Base-by-base conservation (phyloP, 2,113 vertebrate species). In the Neoarius graeffei region DNA sequence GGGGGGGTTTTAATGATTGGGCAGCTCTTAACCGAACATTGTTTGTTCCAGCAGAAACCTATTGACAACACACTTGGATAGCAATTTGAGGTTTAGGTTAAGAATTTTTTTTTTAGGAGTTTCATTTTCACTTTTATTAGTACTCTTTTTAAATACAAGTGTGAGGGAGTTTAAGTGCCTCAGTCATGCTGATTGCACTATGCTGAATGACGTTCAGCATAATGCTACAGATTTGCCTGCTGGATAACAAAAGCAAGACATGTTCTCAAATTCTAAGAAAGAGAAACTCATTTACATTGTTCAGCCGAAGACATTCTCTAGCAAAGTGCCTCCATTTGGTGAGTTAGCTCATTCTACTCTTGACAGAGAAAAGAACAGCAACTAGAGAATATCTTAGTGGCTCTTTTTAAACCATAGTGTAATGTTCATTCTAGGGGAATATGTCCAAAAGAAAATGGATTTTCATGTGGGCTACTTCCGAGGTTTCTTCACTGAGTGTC, bases 201-300 rank as follows among this genome's bases (percentile, higher is more conserved):
- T 54, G 64, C 64, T 86, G 60, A 86, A 69, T 83, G 79, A 83
- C 56, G 25, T 67, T 62, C 54, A 25, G 27, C 20, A 82, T 35
- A 59, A 74, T 87, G n/a, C 59, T 54, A 57, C 67, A 76, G 48
- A 88, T 88, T 86, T 69, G 42, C 62, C 76, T 62, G 30, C 71
- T 89, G 60, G 20, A 19, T 82, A 62, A 79, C 60, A 59, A 62
- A 56, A 71, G 80, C 77, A 69, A 60, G 48, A 86, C 54, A 27
- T 50, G 15, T 50, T 85, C 54, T 30, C 25, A 67, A 54, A 52
- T 20, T 59, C 56, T 74, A 42, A 62, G 35, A 85, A 85, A 23
- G 81, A 69, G 69, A 77, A 83, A 67, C 81, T 25, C 48, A 23
- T 87, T 54, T 52, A 42, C 57, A 50, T 79, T 85, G n/a, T 62